These are phyloP conservation scores for Trissolcus japonicus DNA, from an alignment of 2,888 invertebrate genomes.

Conservation along the genomic window DNA sequence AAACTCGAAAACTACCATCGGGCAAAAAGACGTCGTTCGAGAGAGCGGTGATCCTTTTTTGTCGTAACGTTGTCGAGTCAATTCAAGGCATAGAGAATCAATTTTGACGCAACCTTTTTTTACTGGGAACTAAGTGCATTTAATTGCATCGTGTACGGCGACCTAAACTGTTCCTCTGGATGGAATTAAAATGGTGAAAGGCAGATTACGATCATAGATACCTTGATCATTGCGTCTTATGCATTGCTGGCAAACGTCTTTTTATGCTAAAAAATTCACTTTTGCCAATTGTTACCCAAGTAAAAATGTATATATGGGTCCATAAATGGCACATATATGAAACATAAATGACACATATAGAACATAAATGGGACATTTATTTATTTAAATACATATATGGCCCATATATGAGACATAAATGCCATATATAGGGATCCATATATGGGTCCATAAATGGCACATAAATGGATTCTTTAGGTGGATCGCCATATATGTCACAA, in stretches of 20 bases:
- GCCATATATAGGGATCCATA: too few relatives aligned
- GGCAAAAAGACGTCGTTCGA: neutral
- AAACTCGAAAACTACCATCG: neutral
- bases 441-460: too few relatives aligned
- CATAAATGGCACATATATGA: too few relatives aligned
- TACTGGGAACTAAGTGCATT: constrained; percentile 25
- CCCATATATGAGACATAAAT: too few relatives aligned
- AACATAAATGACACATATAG: too few relatives aligned
- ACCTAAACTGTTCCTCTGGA: constrained; percentile 35
- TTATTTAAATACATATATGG: too few relatives aligned
- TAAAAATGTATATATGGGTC: too few relatives aligned
- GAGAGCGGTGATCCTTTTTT: constrained; percentile 8
- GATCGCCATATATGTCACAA: too few relatives aligned
- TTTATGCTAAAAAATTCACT: too few relatives aligned
- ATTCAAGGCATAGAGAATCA: constrained; percentile 13
- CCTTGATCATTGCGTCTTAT: constrained; percentile 18
- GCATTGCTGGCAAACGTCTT: constrained; percentile 2
- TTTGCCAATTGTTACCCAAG: too few relatives aligned
- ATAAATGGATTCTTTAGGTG: too few relatives aligned
- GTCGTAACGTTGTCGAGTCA: constrained; percentile 9
- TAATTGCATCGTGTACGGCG: constrained; percentile 47
- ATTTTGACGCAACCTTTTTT: constrained; percentile 20
- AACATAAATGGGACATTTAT: too few relatives aligned
- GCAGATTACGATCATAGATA: constrained; percentile 47
- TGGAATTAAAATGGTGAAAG: constrained; percentile 61